Conservation (phyloP, 2,797 vertebrate genomes). For the Chloroceryle inda region DNA sequence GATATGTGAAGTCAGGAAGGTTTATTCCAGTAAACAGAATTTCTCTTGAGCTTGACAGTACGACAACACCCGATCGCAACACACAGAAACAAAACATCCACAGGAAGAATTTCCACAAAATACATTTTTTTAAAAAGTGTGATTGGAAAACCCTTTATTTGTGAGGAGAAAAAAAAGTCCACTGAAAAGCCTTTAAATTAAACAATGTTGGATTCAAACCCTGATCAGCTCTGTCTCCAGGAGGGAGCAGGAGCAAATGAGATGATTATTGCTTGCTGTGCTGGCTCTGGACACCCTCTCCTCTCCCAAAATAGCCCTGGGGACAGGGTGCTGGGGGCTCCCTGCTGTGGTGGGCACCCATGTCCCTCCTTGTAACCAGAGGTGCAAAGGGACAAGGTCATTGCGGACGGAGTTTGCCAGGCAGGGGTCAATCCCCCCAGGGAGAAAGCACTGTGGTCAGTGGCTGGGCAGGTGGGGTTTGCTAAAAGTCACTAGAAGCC, state of each 20-base stretch:
- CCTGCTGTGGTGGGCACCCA: rapidly evolving
- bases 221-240: constrained; percentile 19
- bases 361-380: background rate
- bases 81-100: constrained; percentile 52
- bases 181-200: constrained; percentile 63
- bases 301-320: background rate
- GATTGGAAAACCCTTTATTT: constrained; percentile 58
- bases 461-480: background rate
- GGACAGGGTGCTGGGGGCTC: background rate
- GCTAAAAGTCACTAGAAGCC: constrained; percentile 12
- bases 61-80: background rate
- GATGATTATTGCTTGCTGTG: constrained; percentile 58
- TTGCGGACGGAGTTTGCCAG: background rate
- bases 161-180: background rate
- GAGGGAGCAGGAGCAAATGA: constrained; percentile 6
- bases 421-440: background rate
- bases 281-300: background rate
- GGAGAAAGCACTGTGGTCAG: background rate
- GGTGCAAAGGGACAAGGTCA: background rate
- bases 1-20: constrained; percentile 21
- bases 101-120: constrained; percentile 57
- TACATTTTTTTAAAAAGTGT: background rate
- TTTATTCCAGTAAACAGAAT: constrained; percentile 70
- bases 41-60: constrained; percentile 63
- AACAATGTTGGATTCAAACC: constrained; percentile 49